Evolutionary conservation across 2,113 vertebrate genomes (phyloP), one percentile per base, ranked within the genome.

Genomic region (Uria aalge): DNA sequence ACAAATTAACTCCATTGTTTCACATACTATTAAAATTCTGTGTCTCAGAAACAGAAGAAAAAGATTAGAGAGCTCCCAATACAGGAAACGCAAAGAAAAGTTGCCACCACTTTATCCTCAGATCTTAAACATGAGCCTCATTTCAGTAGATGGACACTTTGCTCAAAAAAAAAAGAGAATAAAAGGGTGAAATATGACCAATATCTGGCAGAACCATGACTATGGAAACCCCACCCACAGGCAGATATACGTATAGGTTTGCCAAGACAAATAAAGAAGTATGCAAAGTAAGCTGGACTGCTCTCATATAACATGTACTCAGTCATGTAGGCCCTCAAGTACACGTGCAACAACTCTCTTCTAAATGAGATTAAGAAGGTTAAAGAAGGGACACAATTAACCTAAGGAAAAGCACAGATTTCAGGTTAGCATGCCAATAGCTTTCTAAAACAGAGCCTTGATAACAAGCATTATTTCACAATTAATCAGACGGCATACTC

Each of bases 251-350:
- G 3, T 45, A n/a, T 16, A 74, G 12, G 20, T 79, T 82, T 93
- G 92, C 94, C 93, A 94, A 95, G 88, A 89, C 84, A 97, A 96
- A 96, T 45, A 91, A 79, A 91, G 50, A 52, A 81, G 69, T 27
- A 86, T 83, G 63, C 77, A 91, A 52, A 90, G 66, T 47, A 88
- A 96, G 56, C 57, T 43, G 72, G 52, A 83, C 75, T 75, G 63
- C 66, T 79, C 78, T 93, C 88, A 36, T 8, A 27, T 7, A 68
- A 15, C 24, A 94, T 2, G 4, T 79, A 85, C 52, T 94, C 67
- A 84, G 53, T 32, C 79, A 69, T 69, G 47, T 20, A 96, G 60
- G 69, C 40, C 48, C 88, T 80, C 38, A 34, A 82, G 81, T 21
- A 85, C 77, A 74, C 3, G 6, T 82, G 82, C 50, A 83, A 85